Conservation (phyloP, 2,113 vertebrate genomes). For the Clarias batrachus region DNA sequence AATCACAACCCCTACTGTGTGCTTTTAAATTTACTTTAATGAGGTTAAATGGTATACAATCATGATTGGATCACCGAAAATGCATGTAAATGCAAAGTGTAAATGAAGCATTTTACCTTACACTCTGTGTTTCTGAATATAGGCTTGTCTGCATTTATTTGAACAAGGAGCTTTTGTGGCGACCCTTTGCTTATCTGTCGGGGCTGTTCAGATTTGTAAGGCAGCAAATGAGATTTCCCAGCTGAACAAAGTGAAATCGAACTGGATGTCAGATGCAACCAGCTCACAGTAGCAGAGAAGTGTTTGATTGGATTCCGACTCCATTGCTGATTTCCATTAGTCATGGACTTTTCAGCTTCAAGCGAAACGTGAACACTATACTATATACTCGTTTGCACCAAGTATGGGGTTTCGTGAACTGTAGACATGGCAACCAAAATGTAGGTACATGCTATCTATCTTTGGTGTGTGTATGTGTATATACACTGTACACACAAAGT, state of each 20-base stretch:
- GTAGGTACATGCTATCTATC: background rate
- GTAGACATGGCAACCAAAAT: background rate
- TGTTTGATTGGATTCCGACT: constrained; percentile 65
- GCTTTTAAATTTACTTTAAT: constrained; percentile 17
- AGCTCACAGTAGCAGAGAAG: constrained; percentile 59
- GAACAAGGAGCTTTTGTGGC: constrained; percentile 21
- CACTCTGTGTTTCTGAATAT: constrained; percentile 19
- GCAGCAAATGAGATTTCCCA: constrained; percentile 55
- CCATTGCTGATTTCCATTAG: constrained; percentile 70
- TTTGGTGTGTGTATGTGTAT: too few species aligned
- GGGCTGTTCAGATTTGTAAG: constrained; percentile 56
- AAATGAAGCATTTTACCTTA: constrained; percentile 11
- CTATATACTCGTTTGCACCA: constrained; percentile 55
- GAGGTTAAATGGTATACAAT: constrained; percentile 12
- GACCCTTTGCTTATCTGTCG: constrained; percentile 22
- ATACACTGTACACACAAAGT: too few species aligned
- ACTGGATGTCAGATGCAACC: constrained; percentile 66
- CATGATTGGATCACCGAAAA: background rate
- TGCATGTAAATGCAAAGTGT: background rate
- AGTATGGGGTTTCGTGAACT: constrained; percentile 9
- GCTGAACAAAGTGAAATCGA: constrained; percentile 62
- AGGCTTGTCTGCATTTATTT: constrained; percentile 7
- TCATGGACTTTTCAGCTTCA: constrained; percentile 55
- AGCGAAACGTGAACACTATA: constrained; percentile 57
- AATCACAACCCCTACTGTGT: constrained; percentile 17